Percentiles rank a stretch among this genome's conserved stretches.
phyloP scores from a whole-genome alignment of 2,888 invertebrate genomes.

The Tupiocoris notatus region DNA sequence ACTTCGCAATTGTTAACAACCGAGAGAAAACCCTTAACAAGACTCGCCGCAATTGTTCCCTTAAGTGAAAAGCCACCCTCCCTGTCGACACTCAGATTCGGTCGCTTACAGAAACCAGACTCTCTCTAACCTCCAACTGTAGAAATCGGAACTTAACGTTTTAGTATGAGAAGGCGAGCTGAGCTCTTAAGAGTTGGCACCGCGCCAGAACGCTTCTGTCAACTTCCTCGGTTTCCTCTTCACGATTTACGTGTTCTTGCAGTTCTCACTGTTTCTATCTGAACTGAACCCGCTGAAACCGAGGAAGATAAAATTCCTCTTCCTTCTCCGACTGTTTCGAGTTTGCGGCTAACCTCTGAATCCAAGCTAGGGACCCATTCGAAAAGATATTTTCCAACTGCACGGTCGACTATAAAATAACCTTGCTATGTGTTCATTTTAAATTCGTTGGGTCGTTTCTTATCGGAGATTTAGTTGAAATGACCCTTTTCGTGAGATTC shows the following conservation, averaged over 20 bases:
- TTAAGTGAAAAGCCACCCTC: neutral
- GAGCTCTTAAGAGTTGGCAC: conserved; percentile 11
- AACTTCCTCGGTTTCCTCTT: neutral
- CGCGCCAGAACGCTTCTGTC: neutral
- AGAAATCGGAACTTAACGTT: conserved; percentile 34
- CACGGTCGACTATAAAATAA: neutral
- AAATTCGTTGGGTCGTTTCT: no score
- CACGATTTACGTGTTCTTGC: conserved; percentile 9
- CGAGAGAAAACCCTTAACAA: neutral
- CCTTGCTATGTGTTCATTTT: neutral
- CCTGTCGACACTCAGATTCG: neutral
- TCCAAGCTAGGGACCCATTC: neutral
- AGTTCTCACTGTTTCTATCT: neutral
- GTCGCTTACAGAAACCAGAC: neutral
- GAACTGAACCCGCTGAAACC: no score
- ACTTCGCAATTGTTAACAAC: neutral
- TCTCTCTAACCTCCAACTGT: neutral
- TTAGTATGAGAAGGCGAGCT: conserved; percentile 2
- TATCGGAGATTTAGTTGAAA: no score
- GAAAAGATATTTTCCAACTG: neutral
- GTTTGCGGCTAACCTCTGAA: neutral
- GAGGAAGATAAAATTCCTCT: neutral
- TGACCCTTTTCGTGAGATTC: no score
- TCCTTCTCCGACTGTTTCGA: neutral
- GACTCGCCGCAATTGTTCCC: neutral